These are phyloP conservation scores for Tragulus kanchil DNA, from an alignment of 2,113 vertebrate species.

Conservation along the genomic window DNA sequence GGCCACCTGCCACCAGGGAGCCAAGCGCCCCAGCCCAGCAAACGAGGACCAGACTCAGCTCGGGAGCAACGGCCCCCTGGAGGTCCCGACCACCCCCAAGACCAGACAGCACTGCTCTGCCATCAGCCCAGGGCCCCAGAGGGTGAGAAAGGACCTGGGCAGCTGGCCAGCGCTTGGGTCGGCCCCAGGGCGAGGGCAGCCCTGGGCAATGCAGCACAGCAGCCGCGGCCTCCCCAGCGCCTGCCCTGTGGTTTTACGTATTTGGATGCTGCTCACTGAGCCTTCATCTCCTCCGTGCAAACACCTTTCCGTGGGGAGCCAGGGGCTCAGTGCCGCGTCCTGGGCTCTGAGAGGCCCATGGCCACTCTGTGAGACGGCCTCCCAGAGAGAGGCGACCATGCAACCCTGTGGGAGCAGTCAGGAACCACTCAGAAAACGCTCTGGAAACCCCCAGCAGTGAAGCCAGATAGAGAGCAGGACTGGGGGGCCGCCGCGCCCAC, in stretches of 20 bases:
- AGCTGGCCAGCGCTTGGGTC: neutral
- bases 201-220: neutral
- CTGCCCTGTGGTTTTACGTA: neutral
- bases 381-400: neutral
- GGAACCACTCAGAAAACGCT: too few species aligned
- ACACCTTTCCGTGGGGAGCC: neutral
- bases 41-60: neutral
- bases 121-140: neutral
- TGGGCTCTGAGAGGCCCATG: neutral
- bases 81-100: neutral
- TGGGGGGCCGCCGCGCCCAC: neutral
- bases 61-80: neutral
- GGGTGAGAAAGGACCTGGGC: neutral
- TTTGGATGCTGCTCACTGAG: slow-evolving; percentile 22
- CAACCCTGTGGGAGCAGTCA: neutral
- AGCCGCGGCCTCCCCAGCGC: neutral
- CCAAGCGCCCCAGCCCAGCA: neutral
- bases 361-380: neutral
- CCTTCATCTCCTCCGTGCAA: neutral
- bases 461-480: neutral
- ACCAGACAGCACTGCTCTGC: neutral
- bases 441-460: accelerated
- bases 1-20: neutral
- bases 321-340: neutral
- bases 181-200: neutral